Base-by-base conservation (phyloP, 2,888 invertebrate species). In the Eupithecia inturbata region DNA sequence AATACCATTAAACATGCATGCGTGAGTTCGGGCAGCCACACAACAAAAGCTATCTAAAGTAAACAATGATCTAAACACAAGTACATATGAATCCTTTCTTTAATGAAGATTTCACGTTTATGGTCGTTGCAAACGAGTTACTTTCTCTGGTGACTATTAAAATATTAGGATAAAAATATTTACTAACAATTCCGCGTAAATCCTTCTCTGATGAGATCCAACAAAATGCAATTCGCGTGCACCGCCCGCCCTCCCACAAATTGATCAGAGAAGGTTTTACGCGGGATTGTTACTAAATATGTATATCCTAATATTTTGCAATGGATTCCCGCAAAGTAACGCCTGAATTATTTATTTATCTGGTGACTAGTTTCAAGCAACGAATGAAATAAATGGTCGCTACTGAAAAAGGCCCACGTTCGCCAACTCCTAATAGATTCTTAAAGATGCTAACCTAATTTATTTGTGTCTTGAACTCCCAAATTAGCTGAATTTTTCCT, bases 1-100 rank as follows among this genome's bases (percentile, higher is more conserved):
- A 3, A 53, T 33, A 36, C 36, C 28, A 62, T 62, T 62, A 62
- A 19, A 62, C 39, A 39, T 64, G 39, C 64, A 64, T 39, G n/a
- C 64, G 22, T 64, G 39, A 39, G 39, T n/a, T n/a, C 26, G 62
- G 28, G 60, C 60, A 19, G 31, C 62, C 62, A 62, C 31, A 31
- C 19, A 31, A 31, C 31, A 57, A 57, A 57, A 26, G 26, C 22
- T 53, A 22, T 12, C 57, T 57, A 14, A 57, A 14, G 5, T 26
- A 57, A 57, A 57, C 57, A 57, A 53, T 53, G 22, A 10, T 49
- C 9, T 7, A 49, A n/a, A 49, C 22, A 57, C 57, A 57, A 57
- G 26, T 26, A n/a, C n/a, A n/a, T n/a, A 57, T 26, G 57, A 26
- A 57, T 57, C 57, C 26, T 26, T 53, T 14, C 22, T 10, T 53